Evolutionary conservation across 2,113 vertebrate genomes (phyloP).

Genomic region (Climacteris rufus): DNA sequence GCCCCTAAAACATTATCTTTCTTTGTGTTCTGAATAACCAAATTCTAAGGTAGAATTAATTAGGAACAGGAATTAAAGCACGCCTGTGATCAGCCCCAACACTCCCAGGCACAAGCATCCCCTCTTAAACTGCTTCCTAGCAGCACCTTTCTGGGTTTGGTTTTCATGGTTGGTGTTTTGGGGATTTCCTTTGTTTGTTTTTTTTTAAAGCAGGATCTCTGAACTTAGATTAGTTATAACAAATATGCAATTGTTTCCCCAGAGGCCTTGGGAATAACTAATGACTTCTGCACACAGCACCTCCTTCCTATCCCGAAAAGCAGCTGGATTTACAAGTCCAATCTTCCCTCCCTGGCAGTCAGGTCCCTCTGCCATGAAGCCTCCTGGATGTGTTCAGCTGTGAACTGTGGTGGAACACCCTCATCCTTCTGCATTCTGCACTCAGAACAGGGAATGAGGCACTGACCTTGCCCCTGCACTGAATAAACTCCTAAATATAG

Average conservation of each 20-base stretch:
- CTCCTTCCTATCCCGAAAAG: background rate
- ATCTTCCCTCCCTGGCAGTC: accelerated
- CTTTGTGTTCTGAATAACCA: background rate
- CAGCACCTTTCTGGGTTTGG: background rate
- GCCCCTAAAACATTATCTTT: background rate
- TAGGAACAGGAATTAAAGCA: background rate
- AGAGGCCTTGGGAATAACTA: background rate
- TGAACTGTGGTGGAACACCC: background rate
- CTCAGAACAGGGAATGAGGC: background rate
- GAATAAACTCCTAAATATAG: slow-evolving; percentile 29
- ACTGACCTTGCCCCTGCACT: background rate
- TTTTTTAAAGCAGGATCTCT: background rate
- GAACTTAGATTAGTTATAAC: background rate
- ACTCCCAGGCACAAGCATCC: background rate
- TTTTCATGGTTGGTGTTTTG: accelerated
- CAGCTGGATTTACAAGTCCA: background rate
- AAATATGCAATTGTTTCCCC: background rate
- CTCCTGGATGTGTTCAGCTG: background rate
- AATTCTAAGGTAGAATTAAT: background rate
- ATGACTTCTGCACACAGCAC: background rate
- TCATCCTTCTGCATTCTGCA: background rate
- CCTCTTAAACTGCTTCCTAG: background rate
- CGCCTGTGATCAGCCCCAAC: accelerated
- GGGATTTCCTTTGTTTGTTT: background rate
- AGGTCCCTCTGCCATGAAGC: background rate